A percentile compares a stretch with the other conserved stretches of the same genome.
Evolutionary conservation across 2,888 invertebrate species (phyloP).

Genomic region (Bruchidius siliquastri): DNA sequence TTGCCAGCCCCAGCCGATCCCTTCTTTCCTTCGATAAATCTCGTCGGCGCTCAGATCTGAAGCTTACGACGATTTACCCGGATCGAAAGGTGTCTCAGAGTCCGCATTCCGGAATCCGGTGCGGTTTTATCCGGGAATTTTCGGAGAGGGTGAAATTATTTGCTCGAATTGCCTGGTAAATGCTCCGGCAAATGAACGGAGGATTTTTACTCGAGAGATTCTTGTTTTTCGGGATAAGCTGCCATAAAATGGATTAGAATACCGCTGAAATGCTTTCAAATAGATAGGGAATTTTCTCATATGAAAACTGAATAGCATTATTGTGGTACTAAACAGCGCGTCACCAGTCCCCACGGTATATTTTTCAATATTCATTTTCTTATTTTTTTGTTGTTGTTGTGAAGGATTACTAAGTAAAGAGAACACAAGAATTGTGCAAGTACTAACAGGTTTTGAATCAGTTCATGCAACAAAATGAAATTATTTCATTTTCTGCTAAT

Average conservation of each 20-base stretch:
- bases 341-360: no score
- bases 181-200: background rate
- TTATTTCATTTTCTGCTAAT: no score
- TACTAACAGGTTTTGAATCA: no score
- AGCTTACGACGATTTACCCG: background rate
- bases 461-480: no score
- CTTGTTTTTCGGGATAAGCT: background rate
- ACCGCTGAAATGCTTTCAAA: background rate
- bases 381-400: no score
- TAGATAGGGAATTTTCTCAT: no score
- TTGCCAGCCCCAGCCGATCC: constrained; percentile 23
- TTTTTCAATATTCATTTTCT: no score
- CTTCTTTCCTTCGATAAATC: constrained; percentile 15
- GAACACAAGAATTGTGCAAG: no score
- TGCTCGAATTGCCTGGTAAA: background rate
- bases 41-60: background rate
- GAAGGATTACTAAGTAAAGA: no score
- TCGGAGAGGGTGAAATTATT: background rate
- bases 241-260: background rate
- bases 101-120: background rate
- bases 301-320: no score
- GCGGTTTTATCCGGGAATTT: background rate
- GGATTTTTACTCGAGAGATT: background rate
- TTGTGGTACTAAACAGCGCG: no score
- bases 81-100: background rate